Conservation (phyloP, 2,888 invertebrate genomes). For the Tiphia femorata region DNA sequence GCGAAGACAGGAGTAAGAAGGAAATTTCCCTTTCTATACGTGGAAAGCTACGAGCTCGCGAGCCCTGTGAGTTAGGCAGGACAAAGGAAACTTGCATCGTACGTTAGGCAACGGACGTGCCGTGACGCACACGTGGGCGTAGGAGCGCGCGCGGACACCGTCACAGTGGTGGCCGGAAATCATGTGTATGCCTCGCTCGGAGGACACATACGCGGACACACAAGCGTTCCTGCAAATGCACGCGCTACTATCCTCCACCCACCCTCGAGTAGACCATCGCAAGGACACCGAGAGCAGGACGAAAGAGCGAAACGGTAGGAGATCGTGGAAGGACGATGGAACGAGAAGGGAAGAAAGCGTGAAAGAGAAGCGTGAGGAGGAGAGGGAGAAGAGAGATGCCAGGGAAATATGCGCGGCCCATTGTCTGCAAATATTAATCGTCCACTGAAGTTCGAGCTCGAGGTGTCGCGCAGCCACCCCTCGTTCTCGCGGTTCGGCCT, state of each 20-base stretch:
- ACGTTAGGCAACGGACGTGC: constrained; percentile 58
- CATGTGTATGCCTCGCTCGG: constrained; percentile 10
- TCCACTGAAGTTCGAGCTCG: constrained; percentile 46
- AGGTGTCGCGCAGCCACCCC: constrained; percentile 17
- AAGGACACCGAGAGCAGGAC: no score
- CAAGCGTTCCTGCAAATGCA: background rate
- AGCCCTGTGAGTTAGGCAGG: constrained; percentile 45
- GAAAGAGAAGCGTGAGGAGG: constrained; percentile 2
- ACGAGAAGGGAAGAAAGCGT: constrained; percentile 9
- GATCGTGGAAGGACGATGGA: constrained; percentile 8
- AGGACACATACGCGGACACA: constrained; percentile 9
- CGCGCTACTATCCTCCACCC: no score
- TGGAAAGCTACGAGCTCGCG: background rate
- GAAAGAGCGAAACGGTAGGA: constrained; percentile 1
- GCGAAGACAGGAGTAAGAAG: background rate
- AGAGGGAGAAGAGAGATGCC: constrained; percentile 27
- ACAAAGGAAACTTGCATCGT: constrained; percentile 64
- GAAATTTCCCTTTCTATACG: background rate
- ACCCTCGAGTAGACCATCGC: no score
- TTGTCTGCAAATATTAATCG: constrained; percentile 64
- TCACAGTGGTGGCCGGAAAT: constrained; percentile 18
- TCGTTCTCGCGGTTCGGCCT: constrained; percentile 19
- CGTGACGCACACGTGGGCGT: constrained; percentile 47
- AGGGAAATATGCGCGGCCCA: constrained; percentile 55
- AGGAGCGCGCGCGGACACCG: constrained; percentile 18